Evolutionary conservation across 2,888 invertebrate species (phyloP).

Genomic region (Sinopyrophorus schimmeli): DNA sequence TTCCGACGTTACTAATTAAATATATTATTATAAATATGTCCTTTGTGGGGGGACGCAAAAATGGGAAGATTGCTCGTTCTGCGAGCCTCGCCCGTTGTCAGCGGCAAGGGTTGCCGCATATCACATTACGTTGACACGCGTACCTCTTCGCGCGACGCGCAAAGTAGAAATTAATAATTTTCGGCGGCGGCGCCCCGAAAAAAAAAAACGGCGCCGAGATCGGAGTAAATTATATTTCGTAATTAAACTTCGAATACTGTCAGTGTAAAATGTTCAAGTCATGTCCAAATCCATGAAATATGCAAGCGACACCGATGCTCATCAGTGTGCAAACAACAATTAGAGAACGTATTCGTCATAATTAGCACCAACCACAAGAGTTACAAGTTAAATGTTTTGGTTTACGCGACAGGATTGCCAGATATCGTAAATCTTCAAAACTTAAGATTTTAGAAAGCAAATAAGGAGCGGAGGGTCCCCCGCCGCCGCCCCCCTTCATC

Average conservation of each 20-base stretch:
- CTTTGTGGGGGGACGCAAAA: conserved; percentile 45
- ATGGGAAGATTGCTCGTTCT: conserved; percentile 51
- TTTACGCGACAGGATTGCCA: conserved; percentile 45
- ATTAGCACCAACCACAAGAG: conserved; percentile 49
- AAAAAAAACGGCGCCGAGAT: no score
- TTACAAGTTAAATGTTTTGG: conserved; percentile 50
- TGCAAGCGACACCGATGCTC: conserved; percentile 45
- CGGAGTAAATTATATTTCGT: no score
- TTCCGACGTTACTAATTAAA: conserved; percentile 53
- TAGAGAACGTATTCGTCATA: conserved; percentile 51
- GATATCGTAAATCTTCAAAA: conserved; percentile 31
- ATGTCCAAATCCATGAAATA: conserved; percentile 49
- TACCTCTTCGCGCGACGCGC: conserved; percentile 13
- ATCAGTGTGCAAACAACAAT: conserved; percentile 50
- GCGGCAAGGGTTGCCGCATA: conserved; percentile 20
- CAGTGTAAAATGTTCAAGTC: conserved; percentile 27
- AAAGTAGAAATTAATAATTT: no score
- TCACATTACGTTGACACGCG: conserved; percentile 18
- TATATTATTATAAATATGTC: conserved; percentile 54
- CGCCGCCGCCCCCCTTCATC: no score
- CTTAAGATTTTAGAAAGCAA: conserved; percentile 17
- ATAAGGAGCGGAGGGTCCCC: not conserved
- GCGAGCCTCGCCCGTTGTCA: conserved; percentile 22
- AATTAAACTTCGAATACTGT: conserved; percentile 21
- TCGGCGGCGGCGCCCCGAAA: no score